A percentile compares a stretch with the other conserved stretches of the same genome.
phyloP scores from a whole-genome alignment of 1,140 invertebrate genomes.

The Pogonognathellus flavescens region DNA sequence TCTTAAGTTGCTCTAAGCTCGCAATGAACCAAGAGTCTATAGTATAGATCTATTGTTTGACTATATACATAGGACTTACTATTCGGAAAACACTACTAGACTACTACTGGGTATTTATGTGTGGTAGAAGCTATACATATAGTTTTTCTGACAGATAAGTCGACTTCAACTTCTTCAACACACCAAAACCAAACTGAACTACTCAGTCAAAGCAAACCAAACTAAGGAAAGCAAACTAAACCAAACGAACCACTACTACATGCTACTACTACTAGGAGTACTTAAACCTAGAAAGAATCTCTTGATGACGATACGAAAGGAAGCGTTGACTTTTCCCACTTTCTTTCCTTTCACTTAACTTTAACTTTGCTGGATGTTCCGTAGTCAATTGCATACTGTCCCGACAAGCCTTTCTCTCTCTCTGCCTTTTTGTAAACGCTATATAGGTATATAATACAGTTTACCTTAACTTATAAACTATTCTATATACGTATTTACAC shows the following conservation, averaged over 20 bases:
- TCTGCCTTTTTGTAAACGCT: background rate
- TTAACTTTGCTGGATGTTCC: conserved; percentile 7
- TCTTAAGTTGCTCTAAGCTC: conserved; percentile 22
- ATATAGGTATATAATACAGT: background rate
- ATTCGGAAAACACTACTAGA: background rate
- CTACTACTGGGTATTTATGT: background rate
- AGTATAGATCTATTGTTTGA: no score
- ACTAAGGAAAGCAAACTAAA: conserved; percentile 1
- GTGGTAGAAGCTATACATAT: background rate
- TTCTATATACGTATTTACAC: no score
- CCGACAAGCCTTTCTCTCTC: no score
- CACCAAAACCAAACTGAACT: conserved; percentile 26
- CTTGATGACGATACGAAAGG: conserved; percentile 21
- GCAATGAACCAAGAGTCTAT: background rate
- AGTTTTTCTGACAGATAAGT: conserved; percentile 5
- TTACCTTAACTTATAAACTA: no score
- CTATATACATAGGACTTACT: background rate
- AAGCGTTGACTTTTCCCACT: conserved; percentile 31
- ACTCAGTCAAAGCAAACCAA: conserved; percentile 29
- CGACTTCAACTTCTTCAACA: conserved; percentile 27
- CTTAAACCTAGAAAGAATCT: conserved; percentile 30
- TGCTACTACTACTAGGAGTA: no score
- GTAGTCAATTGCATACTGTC: conserved; percentile 26
- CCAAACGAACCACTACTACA: no score
- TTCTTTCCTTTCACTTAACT: conserved; percentile 40